Percentiles rank a stretch among this genome's conserved stretches.
These are phyloP conservation scores for Gerris lacustris DNA, from an alignment of 2,888 invertebrate genomes.

Conservation along the genomic window DNA sequence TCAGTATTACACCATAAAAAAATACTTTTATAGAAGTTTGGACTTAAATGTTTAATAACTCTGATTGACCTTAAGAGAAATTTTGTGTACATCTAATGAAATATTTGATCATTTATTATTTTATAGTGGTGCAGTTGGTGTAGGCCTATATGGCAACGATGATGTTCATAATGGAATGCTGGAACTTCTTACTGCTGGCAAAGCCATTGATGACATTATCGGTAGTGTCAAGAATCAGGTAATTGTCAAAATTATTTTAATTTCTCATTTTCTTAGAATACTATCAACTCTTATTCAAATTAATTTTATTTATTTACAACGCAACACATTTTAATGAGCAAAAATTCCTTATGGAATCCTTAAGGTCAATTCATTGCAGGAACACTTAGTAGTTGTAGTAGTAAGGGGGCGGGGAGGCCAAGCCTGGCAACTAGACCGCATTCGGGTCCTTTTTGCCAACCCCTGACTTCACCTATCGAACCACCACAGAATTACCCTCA, in stretches of 20 bases:
- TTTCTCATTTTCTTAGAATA: neutral
- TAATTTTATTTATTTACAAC: conserved; percentile 7
- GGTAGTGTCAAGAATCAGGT: conserved; percentile 72
- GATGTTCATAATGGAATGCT: conserved; percentile 83
- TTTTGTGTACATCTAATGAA: too few species aligned
- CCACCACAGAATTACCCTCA: too few species aligned
- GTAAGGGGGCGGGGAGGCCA: too few species aligned
- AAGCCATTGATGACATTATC: conserved; percentile 67
- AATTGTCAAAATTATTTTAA: conserved; percentile 21
- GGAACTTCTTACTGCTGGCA: conserved; percentile 64
- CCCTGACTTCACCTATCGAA: too few species aligned
- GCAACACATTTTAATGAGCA: too few species aligned
- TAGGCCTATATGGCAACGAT: conserved; percentile 88
- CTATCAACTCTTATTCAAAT: neutral
- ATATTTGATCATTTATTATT: neutral
- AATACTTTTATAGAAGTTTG: neutral
- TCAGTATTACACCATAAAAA: conserved; percentile 30
- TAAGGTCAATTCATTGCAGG: too few species aligned
- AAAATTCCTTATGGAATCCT: too few species aligned
- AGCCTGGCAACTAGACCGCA: too few species aligned
- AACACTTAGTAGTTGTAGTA: too few species aligned
- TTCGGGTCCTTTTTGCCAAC: too few species aligned
- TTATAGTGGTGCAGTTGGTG: conserved; percentile 63
- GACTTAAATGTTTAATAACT: too few species aligned
- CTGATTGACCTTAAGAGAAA: too few species aligned